phyloP scores from a whole-genome alignment of 2,888 invertebrate genomes.

The Bellardia pandia region DNA sequence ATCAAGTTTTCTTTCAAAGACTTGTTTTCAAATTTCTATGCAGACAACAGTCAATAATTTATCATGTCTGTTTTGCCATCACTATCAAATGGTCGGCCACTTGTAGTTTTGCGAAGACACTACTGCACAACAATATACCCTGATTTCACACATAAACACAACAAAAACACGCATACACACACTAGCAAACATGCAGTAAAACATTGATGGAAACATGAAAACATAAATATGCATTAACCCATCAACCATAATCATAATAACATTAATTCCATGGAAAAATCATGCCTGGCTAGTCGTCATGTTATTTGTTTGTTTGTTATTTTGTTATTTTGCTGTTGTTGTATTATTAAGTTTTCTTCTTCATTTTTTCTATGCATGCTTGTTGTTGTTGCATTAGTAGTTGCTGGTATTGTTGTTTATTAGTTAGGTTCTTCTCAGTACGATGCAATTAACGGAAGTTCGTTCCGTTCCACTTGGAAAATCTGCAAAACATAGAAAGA shows the following conservation, averaged over 20 bases:
- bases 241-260: slow-evolving; percentile 68
- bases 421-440: slow-evolving; percentile 34
- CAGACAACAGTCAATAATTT: slow-evolving; percentile 49
- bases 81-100: slow-evolving; percentile 51
- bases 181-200: slow-evolving; percentile 6
- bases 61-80: slow-evolving; percentile 42
- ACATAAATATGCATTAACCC: slow-evolving; percentile 66
- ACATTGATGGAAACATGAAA: slow-evolving; percentile 59
- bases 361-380: slow-evolving; percentile 8
- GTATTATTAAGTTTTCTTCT: slow-evolving; percentile 42
- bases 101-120: slow-evolving; percentile 39
- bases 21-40: slow-evolving; percentile 39
- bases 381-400: slow-evolving; percentile 21
- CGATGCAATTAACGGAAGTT: slow-evolving; percentile 71
- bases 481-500: slow-evolving; percentile 62
- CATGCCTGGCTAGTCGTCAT: slow-evolving; percentile 57
- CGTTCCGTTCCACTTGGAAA: slow-evolving; percentile 73
- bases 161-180: neutral
- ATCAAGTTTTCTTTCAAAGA: slow-evolving; percentile 49
- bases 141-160: slow-evolving; percentile 53
- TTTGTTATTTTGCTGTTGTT: slow-evolving; percentile 20
- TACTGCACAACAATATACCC: slow-evolving; percentile 53
- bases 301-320: neutral
- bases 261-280: slow-evolving; percentile 68
- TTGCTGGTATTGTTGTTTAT: slow-evolving; percentile 25